Evolutionary conservation across 2,888 invertebrate species (phyloP), one percentile per base, ranked within the genome.

Genomic region (Limenitis camilla): DNA sequence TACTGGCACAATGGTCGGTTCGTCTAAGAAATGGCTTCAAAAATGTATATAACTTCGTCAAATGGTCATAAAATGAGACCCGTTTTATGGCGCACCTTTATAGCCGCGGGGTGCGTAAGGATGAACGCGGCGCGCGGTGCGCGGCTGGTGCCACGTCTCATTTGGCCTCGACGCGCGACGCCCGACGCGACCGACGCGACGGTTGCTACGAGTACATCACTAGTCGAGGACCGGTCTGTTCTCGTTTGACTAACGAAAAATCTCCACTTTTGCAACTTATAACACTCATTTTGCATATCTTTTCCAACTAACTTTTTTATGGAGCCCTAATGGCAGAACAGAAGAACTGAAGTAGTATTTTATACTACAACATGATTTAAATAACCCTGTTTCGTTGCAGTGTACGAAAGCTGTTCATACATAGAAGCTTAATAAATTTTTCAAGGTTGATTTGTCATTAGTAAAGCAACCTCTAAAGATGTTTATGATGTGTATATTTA

Each of bases 61-160:
- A 85, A 84, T 77, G 84, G 80, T 82, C 81, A 76, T 85, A 86
- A 86, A 85, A 76, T 74, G 77, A 72, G 80, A 78, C 76, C 76
- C 78, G 85, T 83, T 85, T 85, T 83, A 85, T 78, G 80, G 79
- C 74, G 74, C 81, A 79, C 78, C 78, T 85, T 82, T 83, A 83
- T 77, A 78, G 78, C 84, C 77, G 72, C 74, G 63, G 71, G 82
- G 77, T 77, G 72, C 76, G 75, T 76, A 74, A 75, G 74, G 78
- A 77, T 76, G 79, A 71, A 72, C 76, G 19, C 19, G 3, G 19
- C 19, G 19, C 19, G 19, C 19, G 19, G 19, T 19, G 19, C 19
- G 19, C 19, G 71, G 68, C 70, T 77, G 76, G 75, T 74, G 72
- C 76, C 72, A 65, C 67, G 68, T 60, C 64, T 60, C 59, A 57